These are phyloP conservation scores for Oreochromis spilurus DNA, from an alignment of 2,113 vertebrate genomes.

Conservation along the genomic window DNA sequence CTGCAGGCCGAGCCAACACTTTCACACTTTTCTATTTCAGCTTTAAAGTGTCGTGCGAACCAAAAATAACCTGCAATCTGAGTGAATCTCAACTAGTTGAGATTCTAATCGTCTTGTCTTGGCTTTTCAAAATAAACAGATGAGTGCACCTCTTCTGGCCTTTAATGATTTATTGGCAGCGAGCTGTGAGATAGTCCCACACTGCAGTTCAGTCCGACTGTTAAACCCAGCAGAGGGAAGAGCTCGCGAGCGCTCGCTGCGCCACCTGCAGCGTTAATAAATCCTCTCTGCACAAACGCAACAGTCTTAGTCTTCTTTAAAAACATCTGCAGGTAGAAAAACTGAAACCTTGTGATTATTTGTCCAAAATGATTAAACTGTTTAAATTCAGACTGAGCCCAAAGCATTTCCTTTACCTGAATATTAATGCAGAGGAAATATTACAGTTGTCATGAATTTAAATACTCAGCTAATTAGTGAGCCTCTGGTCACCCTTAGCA, in stretches of 20 bases:
- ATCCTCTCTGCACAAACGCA: neutral
- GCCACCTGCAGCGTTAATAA: neutral
- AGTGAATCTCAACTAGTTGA: neutral
- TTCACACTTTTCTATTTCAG: neutral
- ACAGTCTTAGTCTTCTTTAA: neutral
- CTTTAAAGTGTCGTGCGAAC: neutral
- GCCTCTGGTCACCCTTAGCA: neutral
- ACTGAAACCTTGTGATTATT: neutral
- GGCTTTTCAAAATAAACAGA: neutral
- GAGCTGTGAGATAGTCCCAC: neutral
- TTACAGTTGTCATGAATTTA: neutral
- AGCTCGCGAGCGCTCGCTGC: neutral
- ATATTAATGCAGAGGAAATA: neutral
- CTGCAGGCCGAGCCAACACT: neutral
- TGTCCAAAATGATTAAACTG: neutral
- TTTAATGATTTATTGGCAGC: constrained; percentile 13
- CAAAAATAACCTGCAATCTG: neutral
- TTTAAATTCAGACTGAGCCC: neutral
- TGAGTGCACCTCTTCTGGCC: neutral
- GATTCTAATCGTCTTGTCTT: neutral
- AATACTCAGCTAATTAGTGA: neutral
- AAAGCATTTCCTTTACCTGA: neutral
- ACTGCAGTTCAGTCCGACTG: neutral
- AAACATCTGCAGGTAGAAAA: neutral
- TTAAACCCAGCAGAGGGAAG: neutral